phyloP scores from a whole-genome alignment of 2,797 vertebrate genomes.

The Pempheris klunzingeri region DNA sequence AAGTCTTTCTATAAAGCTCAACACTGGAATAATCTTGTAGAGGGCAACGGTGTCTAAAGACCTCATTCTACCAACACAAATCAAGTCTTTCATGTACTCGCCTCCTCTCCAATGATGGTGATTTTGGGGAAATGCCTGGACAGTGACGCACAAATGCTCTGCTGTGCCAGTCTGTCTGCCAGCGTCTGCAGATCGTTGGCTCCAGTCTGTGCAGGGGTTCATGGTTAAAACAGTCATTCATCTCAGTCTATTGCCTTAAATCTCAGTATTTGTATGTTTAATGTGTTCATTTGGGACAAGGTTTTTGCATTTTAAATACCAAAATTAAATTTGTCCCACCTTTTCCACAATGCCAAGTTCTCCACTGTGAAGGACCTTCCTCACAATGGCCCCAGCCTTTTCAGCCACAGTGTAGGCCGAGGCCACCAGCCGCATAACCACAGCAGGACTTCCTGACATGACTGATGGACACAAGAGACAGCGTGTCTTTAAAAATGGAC shows the following conservation, averaged over 20 bases:
- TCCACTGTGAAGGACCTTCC: constrained; percentile 91
- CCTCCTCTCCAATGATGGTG: constrained; percentile 98
- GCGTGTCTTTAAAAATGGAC: background rate
- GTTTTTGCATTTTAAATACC: background rate
- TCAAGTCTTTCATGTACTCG: constrained; percentile 58
- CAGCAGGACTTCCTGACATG: constrained; percentile 88
- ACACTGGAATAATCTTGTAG: background rate
- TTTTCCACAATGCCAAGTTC: constrained; percentile 96
- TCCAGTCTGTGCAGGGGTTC: constrained; percentile 84
- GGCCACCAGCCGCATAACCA: constrained; percentile 92
- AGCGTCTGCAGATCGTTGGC: constrained; percentile 95
- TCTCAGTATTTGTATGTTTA: background rate
- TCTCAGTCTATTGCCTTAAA: background rate
- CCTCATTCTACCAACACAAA: background rate
- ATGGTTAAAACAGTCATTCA: background rate
- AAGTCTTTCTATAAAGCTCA: background rate
- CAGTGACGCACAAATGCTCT: constrained; percentile 95
- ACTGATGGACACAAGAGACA: constrained; percentile 24
- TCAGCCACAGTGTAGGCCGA: constrained; percentile 90
- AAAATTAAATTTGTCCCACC: constrained; percentile 75
- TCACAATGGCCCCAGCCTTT: constrained; percentile 91
- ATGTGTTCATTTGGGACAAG: background rate
- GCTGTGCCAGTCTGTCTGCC: constrained; percentile 94
- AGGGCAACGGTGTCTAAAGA: background rate
- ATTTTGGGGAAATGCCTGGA: constrained; percentile 91